Evolutionary conservation across 2,888 invertebrate species (phyloP), one percentile per base, ranked within the genome.

Genomic region (Agelastica alni): DNA sequence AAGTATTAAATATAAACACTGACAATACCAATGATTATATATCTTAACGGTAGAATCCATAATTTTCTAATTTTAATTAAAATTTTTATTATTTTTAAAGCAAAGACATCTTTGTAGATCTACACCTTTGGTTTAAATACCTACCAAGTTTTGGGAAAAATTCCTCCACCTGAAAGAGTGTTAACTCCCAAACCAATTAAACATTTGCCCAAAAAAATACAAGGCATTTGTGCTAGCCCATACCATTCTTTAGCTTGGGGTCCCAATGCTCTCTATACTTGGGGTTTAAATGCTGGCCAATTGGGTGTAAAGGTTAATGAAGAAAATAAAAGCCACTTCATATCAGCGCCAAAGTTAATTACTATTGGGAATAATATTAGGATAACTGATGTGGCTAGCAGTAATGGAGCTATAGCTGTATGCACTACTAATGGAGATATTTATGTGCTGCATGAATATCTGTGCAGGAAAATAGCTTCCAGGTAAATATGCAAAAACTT

Each of bases 211-310:
- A 79, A 39, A 13, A 56, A 65, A 32, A 42, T 66, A 12, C 59
- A 76, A 4, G 81, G 87, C 0, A 80, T 93, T 1, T 81, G 84
- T 65, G 87, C 89, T 4, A 86, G 85, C 1, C 80, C 86, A 6
- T 85, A 81, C 56, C 91, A 93, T 75, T 87, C 88, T 0, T 84
- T 89, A 1, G 84, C 83, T 9, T 82, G 88, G 83, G 82, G 84
- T 72, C 54, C 74, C 0, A 74, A 80, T 18, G 80, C 80, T 1
- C 75, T 92, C 0, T 91, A 85, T 73, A 87, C 89, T 0, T 93
- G 90, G 87, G 94, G 94, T 1, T 78, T 84, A 2, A 91, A 94
- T 77, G 81, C 85, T 45, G 94, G 94, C 0, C 93, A 94, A 70
- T 77, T 93, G 65, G 92, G 91, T 1, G 88, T 88, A 60, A 78